Evolutionary conservation across 2,888 invertebrate genomes (phyloP), one percentile per base, ranked within the genome.

Genomic region (Diogma glabrata): DNA sequence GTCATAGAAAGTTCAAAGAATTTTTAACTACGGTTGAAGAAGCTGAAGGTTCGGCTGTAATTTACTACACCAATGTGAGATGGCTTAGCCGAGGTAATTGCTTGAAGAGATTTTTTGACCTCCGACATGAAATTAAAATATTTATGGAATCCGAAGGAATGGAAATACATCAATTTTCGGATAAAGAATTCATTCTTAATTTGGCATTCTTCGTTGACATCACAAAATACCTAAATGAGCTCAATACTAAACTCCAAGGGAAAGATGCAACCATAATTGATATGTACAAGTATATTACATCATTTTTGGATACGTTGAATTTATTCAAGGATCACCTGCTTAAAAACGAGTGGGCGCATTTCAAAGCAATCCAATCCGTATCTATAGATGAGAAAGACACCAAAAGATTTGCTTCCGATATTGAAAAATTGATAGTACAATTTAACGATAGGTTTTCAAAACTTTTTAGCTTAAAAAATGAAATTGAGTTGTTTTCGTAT

Each of bases 81-180:
- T 38, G 19, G 16, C 7, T 38, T 3, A 16, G 38, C 4, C 4
- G 16, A 17, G 16, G 38, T 16, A 38, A 38, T 38, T 16, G 6
- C 2, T 16, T 4, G 14, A 38, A 38, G 16, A 38, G 16, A 6
- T 16, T 33, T 46, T 46, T 46, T 46, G 24, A 46, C 14, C 24
- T 46, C 12, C 22, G 24, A 46, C 20, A 46, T 46, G 46, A 46
- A 46, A 46, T 46, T 22, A 46, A 46, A 46, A 46, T 10, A n/a
- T 46, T 46, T 22, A 46, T 46, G 46, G 26, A 46, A 46, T 24
- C 23, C 14, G 24, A 46, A 46, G 26, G 14, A 46, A 10, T 20
- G 24, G 14, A 46, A 22, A 46, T 9, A 20, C 4, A 24, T 20
- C 23, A 46, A 46, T 46, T 46, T 20, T 46, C 46, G n/a, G n/a